Percentiles rank a stretch among this genome's conserved stretches.
Evolutionary conservation across 2,888 invertebrate species (phyloP).

Genomic region (Sussaba pulchella): DNA sequence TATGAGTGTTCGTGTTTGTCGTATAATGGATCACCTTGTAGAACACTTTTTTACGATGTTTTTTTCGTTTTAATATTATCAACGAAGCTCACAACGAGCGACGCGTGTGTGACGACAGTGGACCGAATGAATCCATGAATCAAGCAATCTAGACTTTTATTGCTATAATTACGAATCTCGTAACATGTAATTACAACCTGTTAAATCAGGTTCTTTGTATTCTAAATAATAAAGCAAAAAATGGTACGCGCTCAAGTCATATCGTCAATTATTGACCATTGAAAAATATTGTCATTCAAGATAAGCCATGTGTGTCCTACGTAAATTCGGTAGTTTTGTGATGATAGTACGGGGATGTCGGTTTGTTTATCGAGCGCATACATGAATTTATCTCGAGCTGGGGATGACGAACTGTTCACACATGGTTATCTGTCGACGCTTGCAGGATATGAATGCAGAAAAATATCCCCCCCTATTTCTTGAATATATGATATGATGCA

Average conservation of each 20-base stretch:
- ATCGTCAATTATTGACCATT: not conserved
- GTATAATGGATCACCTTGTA: not conserved
- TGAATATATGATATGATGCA: not conserved
- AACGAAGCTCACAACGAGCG: not conserved
- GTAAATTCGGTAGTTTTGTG: slow-evolving; percentile 45
- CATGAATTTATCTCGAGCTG: slow-evolving; percentile 31
- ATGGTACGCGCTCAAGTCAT: not conserved
- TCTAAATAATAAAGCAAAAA: too few species aligned
- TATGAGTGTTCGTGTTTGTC: not conserved
- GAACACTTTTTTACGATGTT: not conserved
- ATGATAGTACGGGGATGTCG: slow-evolving; percentile 13
- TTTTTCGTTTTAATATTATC: too few species aligned
- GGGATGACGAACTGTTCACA: slow-evolving; percentile 46
- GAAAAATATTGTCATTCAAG: slow-evolving; percentile 30
- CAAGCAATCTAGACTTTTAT: not conserved
- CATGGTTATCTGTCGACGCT: slow-evolving; percentile 47
- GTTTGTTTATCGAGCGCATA: slow-evolving; percentile 25
- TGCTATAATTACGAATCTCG: not conserved
- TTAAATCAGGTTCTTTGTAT: not conserved
- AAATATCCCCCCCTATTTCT: too few species aligned
- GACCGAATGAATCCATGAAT: slow-evolving; percentile 6
- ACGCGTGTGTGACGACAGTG: not conserved
- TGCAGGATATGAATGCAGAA: too few species aligned
- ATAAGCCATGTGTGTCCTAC: slow-evolving; percentile 25
- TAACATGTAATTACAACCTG: not conserved